phyloP scores from a whole-genome alignment of 1,140 invertebrate genomes.

The Zaprionus ghesquierei region DNA sequence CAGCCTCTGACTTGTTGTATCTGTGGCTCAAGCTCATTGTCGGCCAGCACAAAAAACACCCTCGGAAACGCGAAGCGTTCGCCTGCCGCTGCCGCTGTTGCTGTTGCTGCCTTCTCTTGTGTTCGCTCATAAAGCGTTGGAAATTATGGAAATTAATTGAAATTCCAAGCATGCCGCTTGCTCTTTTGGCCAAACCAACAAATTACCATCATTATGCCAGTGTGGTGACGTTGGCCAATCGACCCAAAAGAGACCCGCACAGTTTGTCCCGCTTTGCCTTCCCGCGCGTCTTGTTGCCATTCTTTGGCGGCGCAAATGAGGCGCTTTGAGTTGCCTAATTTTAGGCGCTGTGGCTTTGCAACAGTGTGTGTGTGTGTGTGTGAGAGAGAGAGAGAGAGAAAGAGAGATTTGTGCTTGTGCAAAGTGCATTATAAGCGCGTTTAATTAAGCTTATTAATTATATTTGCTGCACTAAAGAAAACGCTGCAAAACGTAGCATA shows the following conservation, averaged over 20 bases:
- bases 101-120: constrained; percentile 25
- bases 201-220: constrained; percentile 81
- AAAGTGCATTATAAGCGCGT: constrained; percentile 41
- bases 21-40: constrained; percentile 14
- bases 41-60: constrained; percentile 29
- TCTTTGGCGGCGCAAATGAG: constrained; percentile 39
- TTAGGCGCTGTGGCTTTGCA: constrained; percentile 45
- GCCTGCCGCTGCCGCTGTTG: constrained; percentile 21
- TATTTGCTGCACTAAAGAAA: constrained; percentile 31
- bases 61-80: constrained; percentile 20
- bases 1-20: not conserved
- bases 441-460: constrained; percentile 72
- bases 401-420: not conserved
- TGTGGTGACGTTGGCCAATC: constrained; percentile 19
- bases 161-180: constrained; percentile 80
- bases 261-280: not conserved
- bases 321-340: constrained; percentile 56
- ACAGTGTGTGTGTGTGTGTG: not conserved
- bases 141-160: constrained; percentile 83
- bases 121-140: constrained; percentile 74
- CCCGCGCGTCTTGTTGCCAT: not conserved
- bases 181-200: constrained; percentile 79
- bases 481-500: constrained; percentile 18
- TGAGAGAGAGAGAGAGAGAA: not conserved
- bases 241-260: not conserved